Conservation (phyloP, 2,113 vertebrate species). For the Lipophrys pholis region DNA sequence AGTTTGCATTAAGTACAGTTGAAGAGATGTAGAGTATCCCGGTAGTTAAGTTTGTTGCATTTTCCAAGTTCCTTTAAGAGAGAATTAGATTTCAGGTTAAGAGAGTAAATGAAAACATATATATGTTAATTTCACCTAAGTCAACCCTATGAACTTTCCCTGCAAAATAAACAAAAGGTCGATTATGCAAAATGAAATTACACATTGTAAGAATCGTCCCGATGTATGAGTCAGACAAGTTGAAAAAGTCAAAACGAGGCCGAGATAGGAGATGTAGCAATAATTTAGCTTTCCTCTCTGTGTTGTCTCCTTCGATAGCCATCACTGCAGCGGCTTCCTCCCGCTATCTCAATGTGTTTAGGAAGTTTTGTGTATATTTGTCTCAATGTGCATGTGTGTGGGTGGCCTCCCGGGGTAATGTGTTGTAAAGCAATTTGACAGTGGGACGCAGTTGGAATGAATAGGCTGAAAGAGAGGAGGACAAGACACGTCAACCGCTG, state of each 20-base stretch:
- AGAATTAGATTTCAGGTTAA: too few species aligned
- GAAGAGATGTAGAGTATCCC: too few species aligned
- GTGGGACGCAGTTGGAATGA: conserved; percentile 17
- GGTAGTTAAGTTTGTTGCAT: too few species aligned
- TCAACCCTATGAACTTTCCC: too few species aligned
- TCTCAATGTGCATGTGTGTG: conserved; percentile 5
- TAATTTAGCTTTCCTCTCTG: conserved; percentile 15
- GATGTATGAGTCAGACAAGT: neutral
- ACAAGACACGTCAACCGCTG: conserved; percentile 2
- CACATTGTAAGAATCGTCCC: neutral
- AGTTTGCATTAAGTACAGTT: too few species aligned
- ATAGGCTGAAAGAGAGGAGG: conserved; percentile 11
- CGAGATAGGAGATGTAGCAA: conserved; percentile 9
- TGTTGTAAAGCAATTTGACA: conserved; percentile 36
- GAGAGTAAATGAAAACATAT: too few species aligned
- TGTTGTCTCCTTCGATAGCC: conserved; percentile 35
- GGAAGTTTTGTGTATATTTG: conserved; percentile 1
- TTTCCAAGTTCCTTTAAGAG: too few species aligned
- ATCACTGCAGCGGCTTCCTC: conserved; percentile 20
- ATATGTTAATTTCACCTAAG: too few species aligned
- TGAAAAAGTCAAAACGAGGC: neutral
- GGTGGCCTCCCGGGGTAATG: conserved; percentile 20
- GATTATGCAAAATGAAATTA: neutral
- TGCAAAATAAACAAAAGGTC: neutral
- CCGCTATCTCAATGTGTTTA: conserved; percentile 2